Evolutionary conservation across 2,113 vertebrate species (phyloP), one percentile per base, ranked within the genome.

Genomic region (Pycnonotus jocosus): DNA sequence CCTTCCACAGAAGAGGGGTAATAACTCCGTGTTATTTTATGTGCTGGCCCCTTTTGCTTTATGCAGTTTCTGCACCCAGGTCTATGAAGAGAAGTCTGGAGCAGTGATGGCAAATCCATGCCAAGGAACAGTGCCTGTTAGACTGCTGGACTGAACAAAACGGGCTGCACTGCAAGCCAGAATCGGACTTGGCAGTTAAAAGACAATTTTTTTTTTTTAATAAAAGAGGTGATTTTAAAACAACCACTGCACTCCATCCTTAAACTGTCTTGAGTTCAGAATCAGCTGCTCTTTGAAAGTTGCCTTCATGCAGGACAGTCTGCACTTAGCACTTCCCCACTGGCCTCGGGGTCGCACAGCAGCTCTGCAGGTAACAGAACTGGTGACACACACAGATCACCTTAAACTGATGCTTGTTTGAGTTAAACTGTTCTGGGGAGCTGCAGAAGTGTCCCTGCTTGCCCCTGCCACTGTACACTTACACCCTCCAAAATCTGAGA

Each of bases 401-500:
- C 78, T 20, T 38, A 6, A 87, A 47, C 70, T 74, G 61, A 28
- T 2, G 4, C 44, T 90, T 65, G 22, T 77, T 24, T 12, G 37
- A 82, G 44, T 71, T 42, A 79, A 83, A 78, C 56, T 51, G 28
- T 7, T 80, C 42, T 15, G 0, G 0, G 72, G 62, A 92, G 48
- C 70, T 53, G 42, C 24, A 51, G 60, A 81, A 77, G 64, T 6
- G 16, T 20, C 61, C 10, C 2, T 22, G 15, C 64, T 86, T 57
- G 12, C 35, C 66, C 30, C 71, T 82, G 28, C n/a, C 5, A 3
- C 54, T 71, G 25, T 16, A 10, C 7, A 9, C 23, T 56, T 14
- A 14, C 33, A 13, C 24, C 22, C 16, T 37, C 58, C 90, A 87
- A 83, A 95, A 83, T 79, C 4, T 92, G 53, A 90, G 82, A 93